A percentile compares a stretch with the other conserved stretches of the same genome.
Conservation (phyloP, 2,113 vertebrate genomes). For the Haemorhous mexicanus region DNA sequence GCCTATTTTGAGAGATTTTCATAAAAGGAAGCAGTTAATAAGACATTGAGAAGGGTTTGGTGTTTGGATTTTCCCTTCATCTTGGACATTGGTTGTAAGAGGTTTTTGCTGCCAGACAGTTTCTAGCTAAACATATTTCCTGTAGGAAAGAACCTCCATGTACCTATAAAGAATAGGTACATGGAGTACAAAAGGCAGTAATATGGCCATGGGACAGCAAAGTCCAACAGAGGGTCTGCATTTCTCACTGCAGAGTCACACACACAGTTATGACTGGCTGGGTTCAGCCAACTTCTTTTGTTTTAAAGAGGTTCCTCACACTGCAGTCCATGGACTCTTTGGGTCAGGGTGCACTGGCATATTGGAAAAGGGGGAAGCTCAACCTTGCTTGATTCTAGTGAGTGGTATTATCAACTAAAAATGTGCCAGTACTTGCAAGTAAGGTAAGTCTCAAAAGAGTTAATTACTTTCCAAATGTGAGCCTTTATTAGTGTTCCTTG, state of each 20-base stretch:
- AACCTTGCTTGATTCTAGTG: background rate
- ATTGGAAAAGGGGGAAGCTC: background rate
- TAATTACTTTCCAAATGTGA: background rate
- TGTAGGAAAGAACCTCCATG: too few relatives aligned
- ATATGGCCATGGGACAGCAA: background rate
- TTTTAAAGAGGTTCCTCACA: background rate
- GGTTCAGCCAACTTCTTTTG: background rate
- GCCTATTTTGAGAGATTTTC: background rate
- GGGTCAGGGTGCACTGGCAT: background rate
- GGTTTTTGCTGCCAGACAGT: background rate
- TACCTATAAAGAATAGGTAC: background rate
- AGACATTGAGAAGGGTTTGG: background rate
- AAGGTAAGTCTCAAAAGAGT: background rate
- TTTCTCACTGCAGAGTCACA: background rate
- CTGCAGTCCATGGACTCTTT: background rate
- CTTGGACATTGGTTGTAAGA: background rate
- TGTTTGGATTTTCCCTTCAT: background rate
- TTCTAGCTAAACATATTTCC: background rate
- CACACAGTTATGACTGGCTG: background rate
- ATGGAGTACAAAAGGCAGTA: background rate
- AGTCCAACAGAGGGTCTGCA: background rate
- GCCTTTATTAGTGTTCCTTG: background rate
- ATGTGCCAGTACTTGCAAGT: background rate
- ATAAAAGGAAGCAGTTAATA: background rate
- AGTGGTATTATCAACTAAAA: background rate